Conservation (phyloP, 2,797 vertebrate species). For the Merluccius polli region DNA sequence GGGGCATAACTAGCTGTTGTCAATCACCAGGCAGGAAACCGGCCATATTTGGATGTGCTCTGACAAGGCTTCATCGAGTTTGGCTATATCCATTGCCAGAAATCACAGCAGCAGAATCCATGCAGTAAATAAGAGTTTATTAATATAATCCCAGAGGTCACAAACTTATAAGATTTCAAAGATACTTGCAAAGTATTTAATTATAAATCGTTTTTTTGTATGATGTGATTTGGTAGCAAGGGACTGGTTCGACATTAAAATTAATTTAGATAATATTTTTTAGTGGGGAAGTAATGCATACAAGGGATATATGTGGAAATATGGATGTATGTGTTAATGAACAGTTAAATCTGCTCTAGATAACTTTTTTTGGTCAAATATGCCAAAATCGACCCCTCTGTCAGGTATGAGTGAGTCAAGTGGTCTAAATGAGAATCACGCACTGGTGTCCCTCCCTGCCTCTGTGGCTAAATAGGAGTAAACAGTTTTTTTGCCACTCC, state of each 20-base stretch:
- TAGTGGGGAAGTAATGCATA: not conserved
- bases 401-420: no score
- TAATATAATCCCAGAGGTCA: slow-evolving; percentile 14
- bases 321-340: not conserved
- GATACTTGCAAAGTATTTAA: not conserved
- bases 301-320: not conserved
- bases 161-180: not conserved
- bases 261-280: not conserved
- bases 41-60: slow-evolving; percentile 46
- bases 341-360: not conserved
- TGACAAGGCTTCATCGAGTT: slow-evolving; percentile 48
- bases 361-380: no score
- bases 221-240: not conserved
- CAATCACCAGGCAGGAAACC: slow-evolving; percentile 60
- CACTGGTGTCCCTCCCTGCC: no score
- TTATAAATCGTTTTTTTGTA: not conserved
- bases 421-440: no score
- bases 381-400: no score
- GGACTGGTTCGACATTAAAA: not conserved
- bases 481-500: no score
- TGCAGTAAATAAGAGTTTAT: slow-evolving; percentile 1
- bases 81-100: slow-evolving; percentile 21
- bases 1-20: slow-evolving; percentile 55
- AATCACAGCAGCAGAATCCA: slow-evolving; percentile 9
- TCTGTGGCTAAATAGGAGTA: no score